A percentile compares a stretch with the other conserved stretches of the same genome.
These are phyloP conservation scores for Platysternon megacephalum DNA, from an alignment of 2,113 vertebrate genomes.

Conservation along the genomic window DNA sequence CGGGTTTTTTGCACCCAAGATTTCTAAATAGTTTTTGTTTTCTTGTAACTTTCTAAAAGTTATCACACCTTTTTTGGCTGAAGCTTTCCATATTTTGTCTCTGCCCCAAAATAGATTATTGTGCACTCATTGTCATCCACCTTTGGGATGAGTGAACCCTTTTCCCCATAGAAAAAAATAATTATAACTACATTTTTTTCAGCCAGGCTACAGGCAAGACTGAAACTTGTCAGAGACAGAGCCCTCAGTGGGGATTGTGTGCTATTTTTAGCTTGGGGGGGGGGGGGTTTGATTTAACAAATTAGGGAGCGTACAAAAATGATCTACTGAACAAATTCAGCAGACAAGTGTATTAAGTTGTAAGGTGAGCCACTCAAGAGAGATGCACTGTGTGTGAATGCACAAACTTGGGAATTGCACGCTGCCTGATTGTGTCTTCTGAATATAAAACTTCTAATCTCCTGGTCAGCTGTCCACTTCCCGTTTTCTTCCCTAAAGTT, in stretches of 20 bases:
- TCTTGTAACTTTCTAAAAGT: neutral
- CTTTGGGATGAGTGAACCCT: neutral
- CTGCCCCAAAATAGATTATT: neutral
- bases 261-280: neutral
- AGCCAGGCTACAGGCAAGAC: neutral
- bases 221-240: neutral
- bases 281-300: neutral
- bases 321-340: neutral
- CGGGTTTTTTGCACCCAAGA: neutral
- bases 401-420: neutral
- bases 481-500: neutral
- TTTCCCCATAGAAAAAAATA: neutral
- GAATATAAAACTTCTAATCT: neutral
- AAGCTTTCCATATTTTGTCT: neutral
- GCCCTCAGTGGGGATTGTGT: conserved; percentile 1
- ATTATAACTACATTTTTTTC: neutral
- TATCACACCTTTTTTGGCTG: neutral
- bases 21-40: conserved; percentile 12
- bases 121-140: conserved; percentile 4
- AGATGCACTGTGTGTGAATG: neutral
- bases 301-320: neutral
- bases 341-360: neutral
- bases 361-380: neutral
- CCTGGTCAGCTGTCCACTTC: neutral
- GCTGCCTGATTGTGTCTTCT: neutral